Evolutionary conservation across 2,113 vertebrate genomes (phyloP).

Genomic region (Psammodynastes pulverulentus): DNA sequence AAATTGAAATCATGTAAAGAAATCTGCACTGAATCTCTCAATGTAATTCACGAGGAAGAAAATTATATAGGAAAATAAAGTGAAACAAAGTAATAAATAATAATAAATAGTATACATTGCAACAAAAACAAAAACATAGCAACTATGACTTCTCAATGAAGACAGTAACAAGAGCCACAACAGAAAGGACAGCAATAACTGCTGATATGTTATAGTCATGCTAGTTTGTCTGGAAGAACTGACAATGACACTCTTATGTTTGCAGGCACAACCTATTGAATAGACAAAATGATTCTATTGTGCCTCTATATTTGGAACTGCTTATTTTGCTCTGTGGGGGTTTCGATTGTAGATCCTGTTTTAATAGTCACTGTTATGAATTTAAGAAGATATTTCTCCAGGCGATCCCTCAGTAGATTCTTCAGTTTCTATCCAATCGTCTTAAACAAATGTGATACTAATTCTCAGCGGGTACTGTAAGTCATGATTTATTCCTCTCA

Average conservation of each 20-base stretch:
- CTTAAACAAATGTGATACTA: not conserved
- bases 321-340: not conserved
- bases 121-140: not conserved
- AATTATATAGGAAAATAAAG: not conserved
- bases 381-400: not conserved
- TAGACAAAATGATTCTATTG: not conserved
- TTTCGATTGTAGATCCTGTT: not conserved
- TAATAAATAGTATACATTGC: not conserved
- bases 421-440: not conserved
- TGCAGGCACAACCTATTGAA: not conserved
- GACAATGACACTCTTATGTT: not conserved
- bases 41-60: not conserved
- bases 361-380: not conserved
- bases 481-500: not conserved
- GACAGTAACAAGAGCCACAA: not conserved
- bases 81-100: not conserved
- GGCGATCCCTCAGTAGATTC: not conserved
- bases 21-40: not conserved
- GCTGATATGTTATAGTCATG: not conserved
- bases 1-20: conserved; percentile 7
- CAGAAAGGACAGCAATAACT: not conserved
- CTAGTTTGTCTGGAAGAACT: not conserved
- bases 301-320: not conserved
- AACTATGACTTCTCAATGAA: not conserved
- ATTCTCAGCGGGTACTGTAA: not conserved